These are phyloP conservation scores for Griposia aprilina DNA, from an alignment of 2,888 invertebrate genomes.

Conservation along the genomic window DNA sequence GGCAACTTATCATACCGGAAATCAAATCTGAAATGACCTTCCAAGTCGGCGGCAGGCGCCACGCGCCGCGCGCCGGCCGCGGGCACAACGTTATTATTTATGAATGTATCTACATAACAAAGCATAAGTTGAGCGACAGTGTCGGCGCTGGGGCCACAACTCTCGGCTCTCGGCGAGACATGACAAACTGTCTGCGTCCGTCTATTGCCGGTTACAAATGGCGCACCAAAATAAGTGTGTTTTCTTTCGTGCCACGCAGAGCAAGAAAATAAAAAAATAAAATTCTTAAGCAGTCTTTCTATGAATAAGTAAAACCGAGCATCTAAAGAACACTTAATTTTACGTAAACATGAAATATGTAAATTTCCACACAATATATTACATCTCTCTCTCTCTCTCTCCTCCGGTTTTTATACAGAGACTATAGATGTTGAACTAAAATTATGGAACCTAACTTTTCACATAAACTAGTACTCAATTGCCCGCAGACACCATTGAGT, in stretches of 20 bases:
- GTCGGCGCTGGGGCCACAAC: not conserved
- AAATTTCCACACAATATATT: slow-evolving; percentile 38
- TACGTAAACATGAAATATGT: slow-evolving; percentile 43
- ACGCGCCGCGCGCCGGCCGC: not conserved
- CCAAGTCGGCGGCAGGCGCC: not conserved
- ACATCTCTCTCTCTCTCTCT: not conserved
- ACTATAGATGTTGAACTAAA: not conserved
- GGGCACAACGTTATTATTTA: slow-evolving; percentile 35
- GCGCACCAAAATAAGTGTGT: slow-evolving; percentile 36
- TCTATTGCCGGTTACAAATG: slow-evolving; percentile 45
- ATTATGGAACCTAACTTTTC: not conserved
- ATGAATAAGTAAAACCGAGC: slow-evolving; percentile 51
- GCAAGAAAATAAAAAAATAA: slow-evolving; percentile 49
- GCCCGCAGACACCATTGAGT: not conserved
- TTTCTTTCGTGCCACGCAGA: slow-evolving; percentile 54
- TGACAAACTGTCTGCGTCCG: slow-evolving; percentile 48
- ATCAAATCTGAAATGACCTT: slow-evolving; percentile 30
- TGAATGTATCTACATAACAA: slow-evolving; percentile 35
- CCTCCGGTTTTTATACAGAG: not conserved
- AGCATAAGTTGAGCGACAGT: not conserved
- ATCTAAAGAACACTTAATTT: slow-evolving; percentile 22
- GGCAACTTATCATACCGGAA: slow-evolving; percentile 17
- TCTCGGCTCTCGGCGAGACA: slow-evolving; percentile 25
- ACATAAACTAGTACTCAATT: too few relatives aligned
- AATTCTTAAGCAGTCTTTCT: slow-evolving; percentile 25